These are phyloP conservation scores for Hippasteria phrygiana DNA, from an alignment of 53 echinoderm and acorn worm genomes.

Conservation along the genomic window DNA sequence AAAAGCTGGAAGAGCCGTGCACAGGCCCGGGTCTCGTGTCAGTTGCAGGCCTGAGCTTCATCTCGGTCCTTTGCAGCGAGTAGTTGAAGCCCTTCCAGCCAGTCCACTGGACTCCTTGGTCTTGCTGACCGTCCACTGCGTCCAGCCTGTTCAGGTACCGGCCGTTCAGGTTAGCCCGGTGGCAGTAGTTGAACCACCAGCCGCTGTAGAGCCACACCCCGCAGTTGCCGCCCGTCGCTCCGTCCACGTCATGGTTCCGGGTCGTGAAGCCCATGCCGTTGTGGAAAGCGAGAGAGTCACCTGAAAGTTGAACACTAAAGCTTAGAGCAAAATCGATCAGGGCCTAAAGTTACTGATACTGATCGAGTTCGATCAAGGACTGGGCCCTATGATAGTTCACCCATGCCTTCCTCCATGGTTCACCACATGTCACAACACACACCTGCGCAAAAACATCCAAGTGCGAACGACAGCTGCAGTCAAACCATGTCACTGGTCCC, in stretches of 20 bases:
- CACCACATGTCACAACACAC: too few relatives aligned
- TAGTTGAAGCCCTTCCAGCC: constrained; percentile 78
- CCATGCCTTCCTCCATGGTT: too few relatives aligned
- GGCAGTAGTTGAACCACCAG: constrained; percentile 97
- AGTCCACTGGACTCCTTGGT: constrained; percentile 96
- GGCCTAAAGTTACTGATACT: too few relatives aligned
- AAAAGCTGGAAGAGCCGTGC: too few relatives aligned
- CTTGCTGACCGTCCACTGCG: constrained; percentile 68
- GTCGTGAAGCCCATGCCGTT: constrained; percentile 89
- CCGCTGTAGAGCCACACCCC: constrained; percentile 88
- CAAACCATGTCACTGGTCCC: too few relatives aligned
- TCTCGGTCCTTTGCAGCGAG: constrained; percentile 81
- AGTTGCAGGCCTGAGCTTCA: constrained; percentile 93
- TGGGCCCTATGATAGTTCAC: too few relatives aligned
- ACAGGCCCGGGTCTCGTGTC: too few relatives aligned
- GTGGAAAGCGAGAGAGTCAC: constrained; percentile 86
- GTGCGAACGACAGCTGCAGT: too few relatives aligned
- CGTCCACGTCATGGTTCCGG: constrained; percentile 84
- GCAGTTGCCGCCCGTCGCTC: constrained; percentile 82
- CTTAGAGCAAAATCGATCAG: too few relatives aligned
- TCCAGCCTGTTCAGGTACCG: constrained; percentile 74
- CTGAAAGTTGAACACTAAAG: not conserved
- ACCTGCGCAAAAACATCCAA: too few relatives aligned
- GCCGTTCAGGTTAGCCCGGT: constrained; percentile 92
- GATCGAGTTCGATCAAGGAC: too few relatives aligned